Evolutionary conservation across 2,888 invertebrate genomes (phyloP).

Genomic region (Lycia hirtaria): DNA sequence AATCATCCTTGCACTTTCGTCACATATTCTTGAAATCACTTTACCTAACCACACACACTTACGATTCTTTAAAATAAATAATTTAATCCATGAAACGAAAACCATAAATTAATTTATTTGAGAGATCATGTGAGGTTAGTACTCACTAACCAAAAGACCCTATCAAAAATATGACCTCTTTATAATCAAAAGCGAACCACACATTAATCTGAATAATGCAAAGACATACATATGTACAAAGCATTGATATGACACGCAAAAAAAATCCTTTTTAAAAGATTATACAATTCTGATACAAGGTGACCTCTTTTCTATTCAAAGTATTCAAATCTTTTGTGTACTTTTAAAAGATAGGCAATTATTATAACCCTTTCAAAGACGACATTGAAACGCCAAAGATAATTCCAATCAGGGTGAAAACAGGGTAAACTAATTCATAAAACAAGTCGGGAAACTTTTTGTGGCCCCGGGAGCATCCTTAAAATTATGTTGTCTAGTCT

Average conservation of each 20-base stretch:
- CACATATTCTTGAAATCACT: no score
- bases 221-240: constrained; percentile 14
- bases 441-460: constrained; percentile 32
- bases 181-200: constrained; percentile 2
- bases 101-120: not conserved
- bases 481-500: constrained; percentile 27
- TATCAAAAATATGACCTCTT: constrained; percentile 10
- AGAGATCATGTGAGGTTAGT: constrained; percentile 4
- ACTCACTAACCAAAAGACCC: constrained; percentile 4
- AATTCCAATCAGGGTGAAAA: constrained; percentile 31
- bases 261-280: constrained; percentile 33
- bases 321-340: constrained; percentile 9
- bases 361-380: constrained; percentile 17
- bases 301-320: constrained; percentile 33
- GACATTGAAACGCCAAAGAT: constrained; percentile 19
- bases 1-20: no score
- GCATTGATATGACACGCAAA: constrained; percentile 14
- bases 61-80: not conserved
- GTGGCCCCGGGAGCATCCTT: constrained; percentile 20
- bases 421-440: constrained; percentile 23
- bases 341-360: constrained; percentile 14
- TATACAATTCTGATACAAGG: constrained; percentile 16
- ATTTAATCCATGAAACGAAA: not conserved
- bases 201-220: constrained; percentile 12
- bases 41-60: no score